Evolutionary conservation across 2,888 invertebrate genomes (phyloP).

Genomic region (Xestoiulus laeticollis): DNA sequence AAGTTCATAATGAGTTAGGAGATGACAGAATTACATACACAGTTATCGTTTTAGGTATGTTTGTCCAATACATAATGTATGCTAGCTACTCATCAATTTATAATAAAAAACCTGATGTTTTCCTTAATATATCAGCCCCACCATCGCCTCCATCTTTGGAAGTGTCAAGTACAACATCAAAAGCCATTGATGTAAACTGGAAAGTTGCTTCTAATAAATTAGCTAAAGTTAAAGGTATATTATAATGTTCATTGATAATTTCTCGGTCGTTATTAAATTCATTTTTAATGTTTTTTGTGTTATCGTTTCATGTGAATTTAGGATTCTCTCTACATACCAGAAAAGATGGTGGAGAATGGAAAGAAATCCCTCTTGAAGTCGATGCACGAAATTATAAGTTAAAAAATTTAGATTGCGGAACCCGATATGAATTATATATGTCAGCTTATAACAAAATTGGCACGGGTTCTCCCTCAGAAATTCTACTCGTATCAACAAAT

Average conservation of each 20-base stretch:
- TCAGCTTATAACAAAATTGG: conserved; percentile 80
- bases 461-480: conserved; percentile 51
- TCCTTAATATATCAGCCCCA: conserved; percentile 39
- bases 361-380: conserved; percentile 61
- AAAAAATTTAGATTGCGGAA: conserved; percentile 89
- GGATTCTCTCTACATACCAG: conserved; percentile 77
- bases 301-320: background rate
- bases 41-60: conserved; percentile 81
- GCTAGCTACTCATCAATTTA: background rate
- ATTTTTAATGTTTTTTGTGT: background rate
- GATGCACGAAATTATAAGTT: conserved; percentile 69
- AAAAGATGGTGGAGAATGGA: conserved; percentile 95
- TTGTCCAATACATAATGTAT: too few relatives aligned
- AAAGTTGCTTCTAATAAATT: conserved; percentile 13
- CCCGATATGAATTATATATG: conserved; percentile 91
- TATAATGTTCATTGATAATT: background rate
- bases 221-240: conserved; percentile 8
- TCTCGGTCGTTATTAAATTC: background rate
- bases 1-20: conserved; percentile 91
- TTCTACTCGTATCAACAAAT: conserved; percentile 52
- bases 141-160: conserved; percentile 46
- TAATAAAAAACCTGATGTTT: background rate
- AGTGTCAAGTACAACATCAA: background rate
- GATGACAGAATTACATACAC: conserved; percentile 91
- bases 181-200: conserved; percentile 50